These are phyloP conservation scores for Aphaenogaster ashmeadi DNA, from an alignment of 1,140 invertebrate genomes.

Conservation along the genomic window DNA sequence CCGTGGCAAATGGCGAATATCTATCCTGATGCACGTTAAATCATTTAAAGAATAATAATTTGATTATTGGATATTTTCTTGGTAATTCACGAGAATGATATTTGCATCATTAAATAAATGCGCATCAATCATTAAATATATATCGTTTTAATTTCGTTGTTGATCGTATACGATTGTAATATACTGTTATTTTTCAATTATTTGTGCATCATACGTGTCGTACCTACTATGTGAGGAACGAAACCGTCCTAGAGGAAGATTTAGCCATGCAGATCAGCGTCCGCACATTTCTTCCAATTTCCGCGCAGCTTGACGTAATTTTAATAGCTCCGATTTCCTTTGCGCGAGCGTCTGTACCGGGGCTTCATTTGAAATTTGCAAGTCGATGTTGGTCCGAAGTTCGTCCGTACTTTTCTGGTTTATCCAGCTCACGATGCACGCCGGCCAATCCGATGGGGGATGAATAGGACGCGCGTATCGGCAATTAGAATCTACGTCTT, in stretches of 20 bases:
- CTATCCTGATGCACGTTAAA: not conserved
- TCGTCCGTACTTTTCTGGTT: not conserved
- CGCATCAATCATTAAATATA: not conserved
- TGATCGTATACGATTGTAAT: not conserved
- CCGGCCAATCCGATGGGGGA: not conserved
- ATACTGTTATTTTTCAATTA: not conserved
- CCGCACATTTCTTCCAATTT: slow-evolving; percentile 32
- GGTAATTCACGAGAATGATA: not conserved
- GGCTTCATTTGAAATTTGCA: slow-evolving; percentile 14
- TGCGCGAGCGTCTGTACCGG: not conserved
- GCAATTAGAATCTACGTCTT: slow-evolving; percentile 56
- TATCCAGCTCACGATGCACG: slow-evolving; percentile 7
- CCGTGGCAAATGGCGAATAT: not conserved
- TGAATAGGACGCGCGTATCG: slow-evolving; percentile 32
- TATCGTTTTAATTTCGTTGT: not conserved
- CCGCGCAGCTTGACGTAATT: slow-evolving; percentile 12
- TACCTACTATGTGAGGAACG: not conserved
- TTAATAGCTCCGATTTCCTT: slow-evolving; percentile 46
- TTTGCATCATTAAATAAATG: not conserved
- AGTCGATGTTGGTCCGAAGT: slow-evolving; percentile 28
- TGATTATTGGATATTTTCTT: not conserved
- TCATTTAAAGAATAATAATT: not conserved
- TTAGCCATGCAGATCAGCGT: slow-evolving; percentile 32
- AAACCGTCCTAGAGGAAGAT: not conserved
- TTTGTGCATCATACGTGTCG: not conserved